These are phyloP conservation scores for Lordiphosa stackelbergi DNA, from an alignment of 1,140 invertebrate genomes.

Conservation along the genomic window DNA sequence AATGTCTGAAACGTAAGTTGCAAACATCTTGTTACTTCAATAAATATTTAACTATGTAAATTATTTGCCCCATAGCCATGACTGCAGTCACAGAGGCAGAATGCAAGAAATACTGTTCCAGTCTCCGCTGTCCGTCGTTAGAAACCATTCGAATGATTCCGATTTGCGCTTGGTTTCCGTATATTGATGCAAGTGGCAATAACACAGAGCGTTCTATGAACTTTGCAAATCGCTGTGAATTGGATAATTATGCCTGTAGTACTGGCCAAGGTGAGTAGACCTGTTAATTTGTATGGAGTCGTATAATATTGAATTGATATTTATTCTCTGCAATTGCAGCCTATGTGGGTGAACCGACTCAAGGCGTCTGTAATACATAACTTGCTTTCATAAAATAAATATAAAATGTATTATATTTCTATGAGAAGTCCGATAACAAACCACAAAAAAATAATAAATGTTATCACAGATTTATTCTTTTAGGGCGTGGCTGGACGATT, in stretches of 20 bases:
- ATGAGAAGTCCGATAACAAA: too few relatives aligned
- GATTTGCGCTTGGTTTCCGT: slow-evolving; percentile 33
- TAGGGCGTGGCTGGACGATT: too few relatives aligned
- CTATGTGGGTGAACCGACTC: slow-evolving; percentile 9
- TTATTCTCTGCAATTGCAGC: slow-evolving; percentile 1
- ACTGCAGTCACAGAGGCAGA: background rate
- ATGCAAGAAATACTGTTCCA: slow-evolving; percentile 6
- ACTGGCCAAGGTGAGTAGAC: slow-evolving; percentile 16
- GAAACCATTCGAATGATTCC: background rate
- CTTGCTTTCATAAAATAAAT: too few relatives aligned
- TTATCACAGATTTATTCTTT: too few relatives aligned
- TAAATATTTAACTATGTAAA: background rate
- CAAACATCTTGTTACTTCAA: too few relatives aligned
- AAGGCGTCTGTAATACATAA: slow-evolving; percentile 2
- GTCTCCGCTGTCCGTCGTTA: background rate
- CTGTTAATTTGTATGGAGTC: background rate
- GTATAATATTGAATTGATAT: background rate
- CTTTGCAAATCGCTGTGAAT: slow-evolving; percentile 1
- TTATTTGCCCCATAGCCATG: slow-evolving; percentile 12
- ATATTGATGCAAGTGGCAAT: slow-evolving; percentile 12
- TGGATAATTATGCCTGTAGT: too few relatives aligned
- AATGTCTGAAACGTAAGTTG: slow-evolving; percentile 32
- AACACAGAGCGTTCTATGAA: background rate
- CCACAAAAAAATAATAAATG: too few relatives aligned
- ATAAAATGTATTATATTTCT: too few relatives aligned